Base-by-base conservation (phyloP, 2,888 invertebrate species). In the Colletes collaris region DNA sequence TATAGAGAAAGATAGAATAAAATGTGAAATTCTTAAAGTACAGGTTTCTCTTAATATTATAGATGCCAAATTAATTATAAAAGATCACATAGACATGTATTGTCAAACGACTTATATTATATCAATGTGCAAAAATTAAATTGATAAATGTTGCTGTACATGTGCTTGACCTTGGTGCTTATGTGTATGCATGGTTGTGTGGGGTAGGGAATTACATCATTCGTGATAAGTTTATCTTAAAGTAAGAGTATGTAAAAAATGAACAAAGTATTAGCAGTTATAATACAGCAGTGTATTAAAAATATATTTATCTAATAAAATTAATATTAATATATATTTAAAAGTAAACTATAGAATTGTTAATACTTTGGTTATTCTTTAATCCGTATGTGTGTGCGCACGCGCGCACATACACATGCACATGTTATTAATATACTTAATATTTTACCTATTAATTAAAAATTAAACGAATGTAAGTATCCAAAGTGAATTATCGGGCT, bases 101-200 rank as follows among this genome's bases (percentile, higher is more conserved):
- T 46, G 44, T 7, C 10, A 8, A 46, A 8, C 8, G 10, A 46
- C 2, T 46, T 46, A 8, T 7, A 46, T 3, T 46, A 8, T 46
- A 4, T 53, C 35, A 40, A 52, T 8, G 16, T 44, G 19, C n/a
- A 16, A 40, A 49, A 19, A 13, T 16, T 4, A 27, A 27, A 53
- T 55, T 63, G 37, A 46, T 64, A 63, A 55, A 11, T 55, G 40
- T 56, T 50, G 69, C 66, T 76, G 58, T 79, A 65, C 35, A 56
- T 72, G 67, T 69, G 80, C 71, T 76, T 76, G 72, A 65, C 76
- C 80, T 76, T 81, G 68, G 19, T 62, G 68, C 58, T 67, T 79
- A 68, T 37, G 8, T 70, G 64, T 69, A 50, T 53, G 81, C 79
- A 81, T 75, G 70, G 35, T 62, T 63, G 60, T 52, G 19, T 52